phyloP scores from a whole-genome alignment of 2,113 vertebrate species.

The Gopherus evgoodei region DNA sequence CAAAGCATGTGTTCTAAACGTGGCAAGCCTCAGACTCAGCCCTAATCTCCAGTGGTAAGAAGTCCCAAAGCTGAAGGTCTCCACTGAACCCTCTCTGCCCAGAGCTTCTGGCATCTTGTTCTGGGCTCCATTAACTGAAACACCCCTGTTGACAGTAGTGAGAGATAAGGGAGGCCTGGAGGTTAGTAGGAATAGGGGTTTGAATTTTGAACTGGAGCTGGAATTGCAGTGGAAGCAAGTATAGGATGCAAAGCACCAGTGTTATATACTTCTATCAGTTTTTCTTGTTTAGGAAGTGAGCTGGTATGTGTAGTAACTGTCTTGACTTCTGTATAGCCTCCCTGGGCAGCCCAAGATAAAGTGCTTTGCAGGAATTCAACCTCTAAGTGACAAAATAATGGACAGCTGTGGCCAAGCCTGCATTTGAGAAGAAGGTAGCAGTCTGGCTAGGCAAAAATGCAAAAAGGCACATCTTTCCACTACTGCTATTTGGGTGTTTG shows the following conservation, averaged over 20 bases:
- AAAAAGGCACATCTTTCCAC: neutral
- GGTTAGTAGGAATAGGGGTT: neutral
- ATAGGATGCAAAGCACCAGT: neutral
- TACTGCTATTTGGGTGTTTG: neutral
- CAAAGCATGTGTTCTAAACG: neutral
- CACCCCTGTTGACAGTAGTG: neutral
- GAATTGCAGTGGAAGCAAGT: fast-evolving
- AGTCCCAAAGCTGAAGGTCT: neutral
- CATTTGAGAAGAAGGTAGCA: neutral
- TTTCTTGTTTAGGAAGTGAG: neutral
- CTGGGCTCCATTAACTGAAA: neutral
- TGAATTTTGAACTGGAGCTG: neutral
- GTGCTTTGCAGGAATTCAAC: neutral
- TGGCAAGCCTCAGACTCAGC: neutral
- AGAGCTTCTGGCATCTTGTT: neutral
- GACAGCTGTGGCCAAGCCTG: neutral
- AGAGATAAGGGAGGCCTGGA: neutral
- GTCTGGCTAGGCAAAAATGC: neutral
- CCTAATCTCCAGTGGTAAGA: conserved; percentile 1
- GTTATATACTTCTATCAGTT: neutral
- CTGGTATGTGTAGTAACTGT: neutral
- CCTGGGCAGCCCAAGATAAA: neutral
- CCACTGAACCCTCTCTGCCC: neutral
- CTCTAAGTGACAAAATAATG: neutral
- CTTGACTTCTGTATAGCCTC: neutral